A percentile compares a stretch with the other conserved stretches of the same genome.
phyloP scores from a whole-genome alignment of 2,888 invertebrate species.

The Lydus trimaculatus region DNA sequence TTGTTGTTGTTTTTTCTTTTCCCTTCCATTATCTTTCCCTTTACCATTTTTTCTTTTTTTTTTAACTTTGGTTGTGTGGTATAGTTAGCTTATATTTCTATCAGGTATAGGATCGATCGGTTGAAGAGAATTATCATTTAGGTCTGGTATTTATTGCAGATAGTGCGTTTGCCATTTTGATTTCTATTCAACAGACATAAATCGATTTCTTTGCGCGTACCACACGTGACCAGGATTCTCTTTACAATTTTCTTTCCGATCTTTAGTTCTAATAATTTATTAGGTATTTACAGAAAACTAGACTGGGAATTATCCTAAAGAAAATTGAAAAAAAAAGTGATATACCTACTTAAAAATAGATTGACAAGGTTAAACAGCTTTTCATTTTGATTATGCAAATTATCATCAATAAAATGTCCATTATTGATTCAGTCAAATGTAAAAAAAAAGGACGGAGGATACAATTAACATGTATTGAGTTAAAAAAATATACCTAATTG shows the following conservation, averaged over 20 bases:
- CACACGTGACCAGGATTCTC: neutral
- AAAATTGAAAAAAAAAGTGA: neutral
- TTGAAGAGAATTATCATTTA: conserved; percentile 42
- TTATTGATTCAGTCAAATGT: neutral
- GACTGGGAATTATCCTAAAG: neutral
- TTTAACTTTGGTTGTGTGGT: neutral
- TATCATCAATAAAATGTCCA: neutral
- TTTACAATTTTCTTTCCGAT: neutral
- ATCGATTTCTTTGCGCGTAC: conserved; percentile 29
- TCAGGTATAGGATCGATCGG: neutral
- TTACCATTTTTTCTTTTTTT: neutral
- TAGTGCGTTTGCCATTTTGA: conserved; percentile 45
- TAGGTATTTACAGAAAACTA: neutral
- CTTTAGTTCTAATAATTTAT: neutral
- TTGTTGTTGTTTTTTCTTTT: neutral
- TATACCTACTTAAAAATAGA: neutral
- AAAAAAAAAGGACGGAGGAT: neutral
- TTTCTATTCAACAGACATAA: conserved; percentile 34
- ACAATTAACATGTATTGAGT: neutral
- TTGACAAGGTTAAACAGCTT: neutral
- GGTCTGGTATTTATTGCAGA: conserved; percentile 48
- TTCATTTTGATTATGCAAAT: conserved; percentile 2
- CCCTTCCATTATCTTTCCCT: neutral
- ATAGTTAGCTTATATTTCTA: neutral
- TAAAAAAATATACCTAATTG: too few relatives aligned